Evolutionary conservation across 1,140 invertebrate genomes (phyloP).

Genomic region (Pogonus chalceus): DNA sequence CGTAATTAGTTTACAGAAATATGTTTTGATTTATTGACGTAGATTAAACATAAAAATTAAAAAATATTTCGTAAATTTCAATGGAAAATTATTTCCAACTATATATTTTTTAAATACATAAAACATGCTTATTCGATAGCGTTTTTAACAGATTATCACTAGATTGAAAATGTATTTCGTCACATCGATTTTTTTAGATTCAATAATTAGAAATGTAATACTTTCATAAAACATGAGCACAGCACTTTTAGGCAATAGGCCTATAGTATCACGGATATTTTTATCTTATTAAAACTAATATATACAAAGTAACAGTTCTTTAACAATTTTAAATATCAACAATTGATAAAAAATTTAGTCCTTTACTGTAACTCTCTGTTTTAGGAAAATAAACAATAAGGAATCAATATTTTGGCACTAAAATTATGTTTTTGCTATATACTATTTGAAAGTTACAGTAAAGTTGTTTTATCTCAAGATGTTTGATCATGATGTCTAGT

Average conservation of each 20-base stretch:
- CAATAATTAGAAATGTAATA: not conserved
- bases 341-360: not conserved
- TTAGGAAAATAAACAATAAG: not conserved
- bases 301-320: conserved; percentile 5
- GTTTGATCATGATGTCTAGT: conserved; percentile 35
- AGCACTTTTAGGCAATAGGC: conserved; percentile 5
- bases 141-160: not conserved
- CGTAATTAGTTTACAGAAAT: conserved; percentile 1
- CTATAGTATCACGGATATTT: conserved; percentile 4
- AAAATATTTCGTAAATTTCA: not conserved
- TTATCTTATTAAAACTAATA: not conserved
- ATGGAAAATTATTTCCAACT: not conserved
- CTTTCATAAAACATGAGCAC: conserved; percentile 6
- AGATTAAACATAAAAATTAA: not conserved
- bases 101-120: not conserved
- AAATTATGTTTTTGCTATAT: conserved; percentile 5
- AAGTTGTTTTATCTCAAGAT: conserved; percentile 43
- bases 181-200: not conserved
- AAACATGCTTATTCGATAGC: not conserved
- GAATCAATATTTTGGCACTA: conserved; percentile 11
- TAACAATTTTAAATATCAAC: conserved; percentile 2
- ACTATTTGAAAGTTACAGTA: conserved; percentile 24
- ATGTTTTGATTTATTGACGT: not conserved
- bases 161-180: not conserved
- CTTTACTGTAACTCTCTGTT: not conserved